Evolutionary conservation across 2,888 invertebrate species (phyloP).

Genomic region (Drosophila affinis): DNA sequence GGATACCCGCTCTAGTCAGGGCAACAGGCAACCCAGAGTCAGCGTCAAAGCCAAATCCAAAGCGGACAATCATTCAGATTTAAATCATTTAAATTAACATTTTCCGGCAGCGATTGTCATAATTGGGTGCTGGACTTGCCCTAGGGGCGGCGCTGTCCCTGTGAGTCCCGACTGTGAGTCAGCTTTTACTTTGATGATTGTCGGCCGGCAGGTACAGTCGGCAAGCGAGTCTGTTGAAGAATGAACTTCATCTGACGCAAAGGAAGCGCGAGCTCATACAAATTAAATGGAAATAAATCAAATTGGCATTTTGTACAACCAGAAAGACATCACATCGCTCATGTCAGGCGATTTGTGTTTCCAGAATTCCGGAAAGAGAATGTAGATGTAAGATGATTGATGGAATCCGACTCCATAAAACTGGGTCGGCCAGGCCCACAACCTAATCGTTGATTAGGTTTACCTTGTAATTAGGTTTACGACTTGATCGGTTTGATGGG

Average conservation of each 20-base stretch:
- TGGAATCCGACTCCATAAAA: no score
- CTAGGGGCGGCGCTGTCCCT: no score
- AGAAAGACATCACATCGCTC: constrained; percentile 70
- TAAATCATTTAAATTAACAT: constrained; percentile 78
- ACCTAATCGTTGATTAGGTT: background rate
- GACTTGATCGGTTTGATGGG: background rate
- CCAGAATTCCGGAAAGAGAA: constrained; percentile 10
- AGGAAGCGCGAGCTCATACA: constrained; percentile 33
- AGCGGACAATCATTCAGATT: constrained; percentile 66
- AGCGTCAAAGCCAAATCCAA: no score
- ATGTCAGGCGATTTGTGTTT: constrained; percentile 72
- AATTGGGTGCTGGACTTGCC: constrained; percentile 60
- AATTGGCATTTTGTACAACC: constrained; percentile 78
- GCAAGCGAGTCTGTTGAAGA: constrained; percentile 63
- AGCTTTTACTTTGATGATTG: constrained; percentile 30
- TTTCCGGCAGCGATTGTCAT: constrained; percentile 78
- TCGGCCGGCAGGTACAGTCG: constrained; percentile 30
- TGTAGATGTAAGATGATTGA: no score
- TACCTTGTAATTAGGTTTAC: constrained; percentile 1
- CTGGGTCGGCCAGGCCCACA: no score
- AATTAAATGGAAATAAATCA: constrained; percentile 68
- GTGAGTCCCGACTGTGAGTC: background rate
- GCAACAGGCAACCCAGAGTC: constrained; percentile 4
- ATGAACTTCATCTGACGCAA: constrained; percentile 47
- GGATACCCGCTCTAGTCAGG: constrained; percentile 32